Evolutionary conservation across 2,113 vertebrate species (phyloP).

Genomic region (Buteo buteo): DNA sequence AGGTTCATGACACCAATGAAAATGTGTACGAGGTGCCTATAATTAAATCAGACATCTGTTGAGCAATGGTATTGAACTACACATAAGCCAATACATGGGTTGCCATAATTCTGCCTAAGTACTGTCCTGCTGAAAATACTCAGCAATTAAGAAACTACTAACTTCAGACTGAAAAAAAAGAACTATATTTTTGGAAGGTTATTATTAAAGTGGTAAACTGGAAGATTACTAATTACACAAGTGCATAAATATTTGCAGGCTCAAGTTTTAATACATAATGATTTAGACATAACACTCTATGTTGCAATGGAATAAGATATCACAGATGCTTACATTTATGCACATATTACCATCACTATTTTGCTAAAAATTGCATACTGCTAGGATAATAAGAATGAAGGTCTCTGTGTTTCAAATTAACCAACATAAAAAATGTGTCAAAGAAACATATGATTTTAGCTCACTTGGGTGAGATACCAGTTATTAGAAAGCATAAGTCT

Average conservation of each 20-base stretch:
- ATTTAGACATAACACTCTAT: background rate
- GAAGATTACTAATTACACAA: background rate
- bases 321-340: background rate
- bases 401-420: background rate
- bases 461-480: background rate
- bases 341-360: background rate
- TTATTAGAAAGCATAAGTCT: background rate
- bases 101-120: constrained; percentile 11
- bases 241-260: background rate
- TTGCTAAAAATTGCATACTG: background rate
- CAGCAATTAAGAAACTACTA: background rate
- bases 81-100: background rate
- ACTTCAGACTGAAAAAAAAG: background rate
- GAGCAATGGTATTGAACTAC: background rate
- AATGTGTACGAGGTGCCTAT: background rate
- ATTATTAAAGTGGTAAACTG: background rate
- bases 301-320: background rate
- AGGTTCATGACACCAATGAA: constrained; percentile 8
- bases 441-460: background rate
- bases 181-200: background rate
- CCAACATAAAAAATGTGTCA: background rate
- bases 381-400: background rate
- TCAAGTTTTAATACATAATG: background rate
- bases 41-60: constrained; percentile 34
- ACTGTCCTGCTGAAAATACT: background rate